Evolutionary conservation across 2,797 vertebrate genomes (phyloP), one percentile per base, ranked within the genome.

Genomic region (Gymnothorax reevesii): DNA sequence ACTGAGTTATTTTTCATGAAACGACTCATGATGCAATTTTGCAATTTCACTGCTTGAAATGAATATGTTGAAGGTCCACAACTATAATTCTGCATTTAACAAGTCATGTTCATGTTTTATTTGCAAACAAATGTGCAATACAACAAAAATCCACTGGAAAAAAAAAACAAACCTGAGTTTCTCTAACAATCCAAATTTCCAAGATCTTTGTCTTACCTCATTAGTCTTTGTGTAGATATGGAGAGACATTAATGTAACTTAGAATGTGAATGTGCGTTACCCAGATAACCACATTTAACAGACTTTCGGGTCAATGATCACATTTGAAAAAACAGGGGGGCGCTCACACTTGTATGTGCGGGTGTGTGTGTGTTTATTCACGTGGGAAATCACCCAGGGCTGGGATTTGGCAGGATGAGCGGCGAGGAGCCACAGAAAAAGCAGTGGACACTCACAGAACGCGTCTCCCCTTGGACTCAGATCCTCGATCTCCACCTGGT

Each of bases 391-490:
- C 75, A 86, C 85, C n/a, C 85, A 82, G 59, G 49, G 15, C 42
- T 22, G 17, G 15, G 54, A 79, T 83, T 66, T 57, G 79, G 73
- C 6, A 25, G 87, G 89, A 88, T 88, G 62, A 85, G 62, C 83
- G 62, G 15, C 27, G 82, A 33, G 33, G 80, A 88, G 69, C 54
- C 73, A 77, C 73, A 87, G 2, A 27, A 82, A 87, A 90, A 87
- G 2, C 27, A 82, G 87, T 90, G 66, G 66, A 66, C 59, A 96
- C 98, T 97, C 94, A 99, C 98, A 93, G 93, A 99, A 99, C 87
- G 98, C 98, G 88, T 99, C 98, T 94, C 98, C 98, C 93, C 97
- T 96, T 83, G 97, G 95, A 88, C 93, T 96, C 87, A 95, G 93
- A 90, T 92, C 92, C 92, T 95, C 95, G 17, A 25, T 83, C 17